A percentile compares a stretch with the other conserved stretches of the same genome.
Conservation (phyloP, 2,797 vertebrate genomes). For the Enteromius fasciolatus region DNA sequence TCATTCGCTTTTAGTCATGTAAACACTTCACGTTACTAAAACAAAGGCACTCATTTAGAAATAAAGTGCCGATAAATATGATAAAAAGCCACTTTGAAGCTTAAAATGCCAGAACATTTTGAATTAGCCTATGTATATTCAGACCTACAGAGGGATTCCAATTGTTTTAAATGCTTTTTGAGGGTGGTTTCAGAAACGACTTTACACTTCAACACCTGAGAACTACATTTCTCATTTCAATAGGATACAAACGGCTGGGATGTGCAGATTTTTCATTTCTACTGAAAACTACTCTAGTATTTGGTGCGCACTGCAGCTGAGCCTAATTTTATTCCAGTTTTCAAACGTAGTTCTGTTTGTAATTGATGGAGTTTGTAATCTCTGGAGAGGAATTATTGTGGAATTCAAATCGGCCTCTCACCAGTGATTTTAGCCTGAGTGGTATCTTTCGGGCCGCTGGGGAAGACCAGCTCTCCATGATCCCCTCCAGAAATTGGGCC, state of each 20-base stretch:
- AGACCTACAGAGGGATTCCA: not conserved
- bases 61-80: constrained; percentile 60
- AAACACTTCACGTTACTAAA: constrained; percentile 68
- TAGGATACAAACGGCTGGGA: constrained; percentile 23
- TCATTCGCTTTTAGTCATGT: constrained; percentile 59
- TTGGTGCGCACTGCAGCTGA: not conserved
- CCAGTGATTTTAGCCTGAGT: constrained; percentile 89
- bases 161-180: not conserved
- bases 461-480: constrained; percentile 87
- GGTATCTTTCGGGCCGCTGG: constrained; percentile 79
- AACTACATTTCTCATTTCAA: constrained; percentile 14
- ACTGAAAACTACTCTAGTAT: not conserved
- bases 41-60: constrained; percentile 60
- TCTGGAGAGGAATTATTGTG: not conserved
- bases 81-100: not conserved
- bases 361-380: constrained; percentile 20
- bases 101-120: not conserved
- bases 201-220: constrained; percentile 7
- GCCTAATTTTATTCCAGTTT: constrained; percentile 2
- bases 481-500: constrained; percentile 93
- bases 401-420: constrained; percentile 64
- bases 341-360: constrained; percentile 16
- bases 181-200: not conserved
- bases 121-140: not conserved
- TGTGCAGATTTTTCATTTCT: not conserved